A percentile compares a stretch with the other conserved stretches of the same genome.
Conservation (phyloP, 1,140 invertebrate genomes). For the Mactra quadrangularis region DNA sequence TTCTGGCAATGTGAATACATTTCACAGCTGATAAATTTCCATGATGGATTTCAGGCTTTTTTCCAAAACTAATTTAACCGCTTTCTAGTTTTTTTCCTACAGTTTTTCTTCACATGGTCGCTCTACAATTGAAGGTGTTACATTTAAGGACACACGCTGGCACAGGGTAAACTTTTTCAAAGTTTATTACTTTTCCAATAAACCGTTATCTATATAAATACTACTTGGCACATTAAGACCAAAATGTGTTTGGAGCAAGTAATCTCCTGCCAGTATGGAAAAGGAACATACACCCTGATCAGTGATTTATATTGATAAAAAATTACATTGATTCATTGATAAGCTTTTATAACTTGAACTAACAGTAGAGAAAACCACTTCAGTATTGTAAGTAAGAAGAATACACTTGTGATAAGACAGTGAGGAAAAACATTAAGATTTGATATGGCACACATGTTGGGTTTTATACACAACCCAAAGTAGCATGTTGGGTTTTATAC, state of each 20-base stretch:
- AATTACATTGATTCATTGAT: constrained; percentile 36
- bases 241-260: constrained; percentile 13
- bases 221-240: not conserved
- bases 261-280: not conserved
- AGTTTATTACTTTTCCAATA: constrained; percentile 13
- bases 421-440: constrained; percentile 1
- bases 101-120: not conserved
- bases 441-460: constrained; percentile 37
- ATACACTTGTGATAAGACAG: constrained; percentile 5
- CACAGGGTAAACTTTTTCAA: constrained; percentile 14
- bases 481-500: constrained; percentile 15
- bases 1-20: not conserved
- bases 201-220: not conserved
- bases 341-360: constrained; percentile 3
- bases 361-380: not conserved
- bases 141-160: not conserved
- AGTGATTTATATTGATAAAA: constrained; percentile 56
- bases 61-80: constrained; percentile 11
- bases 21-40: constrained; percentile 3
- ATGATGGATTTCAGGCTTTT: constrained; percentile 26
- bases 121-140: not conserved
- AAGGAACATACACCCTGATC: constrained; percentile 25
- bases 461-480: not conserved
- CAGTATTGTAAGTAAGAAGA: not conserved
- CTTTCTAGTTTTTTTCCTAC: not conserved